Evolutionary conservation across 2,888 invertebrate genomes (phyloP).

Genomic region (Crossocerus cetratus): DNA sequence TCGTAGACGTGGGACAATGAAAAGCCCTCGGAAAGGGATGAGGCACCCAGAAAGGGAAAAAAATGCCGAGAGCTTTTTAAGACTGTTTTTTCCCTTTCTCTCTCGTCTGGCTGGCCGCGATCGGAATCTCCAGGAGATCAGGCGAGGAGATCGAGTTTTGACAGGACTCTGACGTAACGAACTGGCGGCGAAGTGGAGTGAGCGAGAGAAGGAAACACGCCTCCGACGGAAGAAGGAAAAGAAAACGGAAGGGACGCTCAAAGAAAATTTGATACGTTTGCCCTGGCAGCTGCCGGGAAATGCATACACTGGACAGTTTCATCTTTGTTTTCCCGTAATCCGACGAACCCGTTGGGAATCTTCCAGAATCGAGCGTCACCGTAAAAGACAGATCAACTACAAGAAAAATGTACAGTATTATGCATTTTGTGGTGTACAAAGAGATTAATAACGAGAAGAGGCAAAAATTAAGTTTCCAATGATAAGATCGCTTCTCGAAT

Average conservation of each 20-base stretch:
- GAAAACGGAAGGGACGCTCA: constrained; percentile 21
- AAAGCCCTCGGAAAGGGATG: constrained; percentile 10
- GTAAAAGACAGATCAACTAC: too few species aligned
- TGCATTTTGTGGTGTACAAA: too few species aligned
- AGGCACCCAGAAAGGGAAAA: constrained; percentile 43
- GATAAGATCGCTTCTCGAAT: too few species aligned
- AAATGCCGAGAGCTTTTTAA: constrained; percentile 10
- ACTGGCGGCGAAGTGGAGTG: constrained; percentile 33
- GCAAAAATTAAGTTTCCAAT: too few species aligned
- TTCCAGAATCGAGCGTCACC: too few species aligned
- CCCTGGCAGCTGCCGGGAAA: constrained; percentile 55
- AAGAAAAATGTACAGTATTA: too few species aligned
- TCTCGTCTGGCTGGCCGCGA: constrained; percentile 19
- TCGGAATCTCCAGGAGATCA: constrained; percentile 53
- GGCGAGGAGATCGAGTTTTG: constrained; percentile 52
- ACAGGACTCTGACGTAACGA: constrained; percentile 52
- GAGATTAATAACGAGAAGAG: too few species aligned
- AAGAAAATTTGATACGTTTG: constrained; percentile 58
- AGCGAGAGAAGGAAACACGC: constrained; percentile 18
- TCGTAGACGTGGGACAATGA: constrained; percentile 22
- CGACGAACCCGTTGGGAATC: constrained; percentile 26
- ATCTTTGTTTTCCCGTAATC: constrained; percentile 48
- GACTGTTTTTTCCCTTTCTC: constrained; percentile 31
- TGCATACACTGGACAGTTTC: constrained; percentile 27
- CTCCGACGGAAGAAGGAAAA: constrained; percentile 10